phyloP scores from a whole-genome alignment of 2,797 vertebrate species.

The Centroberyx gerrardi region DNA sequence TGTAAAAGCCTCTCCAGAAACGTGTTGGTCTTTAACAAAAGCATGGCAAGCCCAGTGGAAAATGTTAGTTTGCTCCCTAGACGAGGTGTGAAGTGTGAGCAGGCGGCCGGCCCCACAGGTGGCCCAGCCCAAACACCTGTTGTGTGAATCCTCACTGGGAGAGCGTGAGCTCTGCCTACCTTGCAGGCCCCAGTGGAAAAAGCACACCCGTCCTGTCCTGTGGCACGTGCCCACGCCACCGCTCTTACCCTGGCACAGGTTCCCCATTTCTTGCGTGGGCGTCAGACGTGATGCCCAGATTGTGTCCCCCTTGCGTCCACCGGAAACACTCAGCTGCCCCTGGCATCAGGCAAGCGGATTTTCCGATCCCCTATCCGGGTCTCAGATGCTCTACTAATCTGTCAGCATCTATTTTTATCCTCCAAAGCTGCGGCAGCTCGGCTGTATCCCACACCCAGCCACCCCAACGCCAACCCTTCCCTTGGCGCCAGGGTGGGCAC shows the following conservation, averaged over 20 bases:
- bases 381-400: constrained; percentile 88
- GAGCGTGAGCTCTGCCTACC: constrained; percentile 76
- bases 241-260: constrained; percentile 35
- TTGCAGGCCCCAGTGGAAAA: constrained; percentile 73
- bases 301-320: constrained; percentile 79
- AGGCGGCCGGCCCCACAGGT: constrained; percentile 85
- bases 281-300: constrained; percentile 81
- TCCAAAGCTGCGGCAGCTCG: constrained; percentile 75
- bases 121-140: constrained; percentile 86
- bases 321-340: constrained; percentile 79
- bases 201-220: constrained; percentile 68
- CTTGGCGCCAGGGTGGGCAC: constrained; percentile 70
- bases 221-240: constrained; percentile 52
- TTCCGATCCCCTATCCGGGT: constrained; percentile 86
- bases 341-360: constrained; percentile 81
- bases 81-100: constrained; percentile 82
- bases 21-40: constrained; percentile 79
- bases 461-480: constrained; percentile 73
- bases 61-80: constrained; percentile 84
- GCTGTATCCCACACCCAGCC: constrained; percentile 76
- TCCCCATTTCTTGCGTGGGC: constrained; percentile 72
- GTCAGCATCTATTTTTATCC: constrained; percentile 85
- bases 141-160: constrained; percentile 85
- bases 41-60: constrained; percentile 86
- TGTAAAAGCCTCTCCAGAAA: constrained; percentile 79